Evolutionary conservation across 2,797 vertebrate genomes (phyloP).

Genomic region (Sandelia bainsii): DNA sequence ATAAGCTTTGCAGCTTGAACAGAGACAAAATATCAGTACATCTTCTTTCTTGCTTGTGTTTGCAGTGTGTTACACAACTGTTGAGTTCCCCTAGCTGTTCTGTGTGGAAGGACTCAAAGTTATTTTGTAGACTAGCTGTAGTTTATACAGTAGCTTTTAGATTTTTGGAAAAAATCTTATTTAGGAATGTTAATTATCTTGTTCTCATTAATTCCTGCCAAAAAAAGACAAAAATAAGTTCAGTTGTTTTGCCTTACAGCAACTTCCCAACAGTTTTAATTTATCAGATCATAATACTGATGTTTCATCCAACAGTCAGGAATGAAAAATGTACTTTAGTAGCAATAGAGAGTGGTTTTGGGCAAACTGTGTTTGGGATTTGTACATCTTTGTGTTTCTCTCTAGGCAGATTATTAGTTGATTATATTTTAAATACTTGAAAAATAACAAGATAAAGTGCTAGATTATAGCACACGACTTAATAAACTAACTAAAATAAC

Average conservation of each 20-base stretch:
- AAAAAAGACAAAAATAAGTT: slow-evolving; percentile 21
- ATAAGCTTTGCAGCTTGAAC: slow-evolving; percentile 57
- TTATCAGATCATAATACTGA: slow-evolving; percentile 4
- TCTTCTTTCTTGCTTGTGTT: slow-evolving; percentile 76
- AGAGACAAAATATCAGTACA: slow-evolving; percentile 34
- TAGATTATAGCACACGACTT: neutral
- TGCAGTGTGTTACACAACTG: slow-evolving; percentile 78
- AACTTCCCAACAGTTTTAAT: slow-evolving; percentile 35
- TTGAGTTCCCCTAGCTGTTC: slow-evolving; percentile 52
- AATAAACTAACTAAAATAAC: slow-evolving; percentile 1
- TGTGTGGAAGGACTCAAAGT: slow-evolving; percentile 49
- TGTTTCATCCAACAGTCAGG: slow-evolving; percentile 22
- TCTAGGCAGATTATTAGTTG: slow-evolving; percentile 31
- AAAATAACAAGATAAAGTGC: slow-evolving; percentile 14
- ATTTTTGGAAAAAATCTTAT: slow-evolving; percentile 42
- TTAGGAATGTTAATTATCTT: slow-evolving; percentile 50
- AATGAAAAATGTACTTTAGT: slow-evolving; percentile 5
- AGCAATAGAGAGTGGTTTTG: slow-evolving; percentile 42
- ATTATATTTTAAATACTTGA: slow-evolving; percentile 41
- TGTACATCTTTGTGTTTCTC: slow-evolving; percentile 54
- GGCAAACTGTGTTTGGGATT: slow-evolving; percentile 40
- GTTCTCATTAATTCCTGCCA: slow-evolving; percentile 72
- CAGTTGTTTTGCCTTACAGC: slow-evolving; percentile 28
- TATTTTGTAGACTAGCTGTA: slow-evolving; percentile 68
- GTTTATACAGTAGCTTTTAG: slow-evolving; percentile 59